Evolutionary conservation across 2,888 invertebrate species (phyloP).

Genomic region (Oeneis ivallda): DNA sequence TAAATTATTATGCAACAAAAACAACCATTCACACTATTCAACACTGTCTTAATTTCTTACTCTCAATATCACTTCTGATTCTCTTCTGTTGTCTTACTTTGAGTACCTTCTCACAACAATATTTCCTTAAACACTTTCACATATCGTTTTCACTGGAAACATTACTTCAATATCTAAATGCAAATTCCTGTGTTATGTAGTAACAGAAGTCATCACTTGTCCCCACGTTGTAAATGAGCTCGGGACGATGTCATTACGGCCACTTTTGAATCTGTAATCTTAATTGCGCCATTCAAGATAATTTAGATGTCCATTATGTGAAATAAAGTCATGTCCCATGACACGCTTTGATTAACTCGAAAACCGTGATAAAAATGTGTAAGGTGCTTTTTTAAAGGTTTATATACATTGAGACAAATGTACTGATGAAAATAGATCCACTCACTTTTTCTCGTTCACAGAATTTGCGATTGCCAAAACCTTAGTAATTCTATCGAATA

Average conservation of each 20-base stretch:
- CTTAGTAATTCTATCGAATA: too few species aligned
- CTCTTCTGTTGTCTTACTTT: too few species aligned
- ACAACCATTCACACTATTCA: too few species aligned
- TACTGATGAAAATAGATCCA: not conserved
- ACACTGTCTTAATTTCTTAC: too few species aligned
- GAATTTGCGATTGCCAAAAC: too few species aligned
- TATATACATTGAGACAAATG: not conserved
- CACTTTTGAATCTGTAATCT: constrained; percentile 61
- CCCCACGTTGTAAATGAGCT: constrained; percentile 54
- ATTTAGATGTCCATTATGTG: constrained; percentile 50
- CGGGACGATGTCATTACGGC: constrained; percentile 55
- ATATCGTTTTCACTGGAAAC: not conserved
- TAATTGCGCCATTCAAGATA: constrained; percentile 65
- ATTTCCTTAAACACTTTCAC: too few species aligned
- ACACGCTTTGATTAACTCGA: constrained; percentile 30
- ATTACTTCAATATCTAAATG: constrained; percentile 2
- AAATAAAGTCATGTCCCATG: constrained; percentile 53
- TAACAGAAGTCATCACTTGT: constrained; percentile 28
- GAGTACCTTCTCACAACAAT: too few species aligned
- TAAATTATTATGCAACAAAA: too few species aligned
- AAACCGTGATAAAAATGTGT: constrained; percentile 20
- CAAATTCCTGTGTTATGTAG: constrained; percentile 8
- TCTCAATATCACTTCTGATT: too few species aligned
- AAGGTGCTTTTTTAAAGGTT: not conserved
- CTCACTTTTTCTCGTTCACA: too few species aligned